These are phyloP conservation scores for Callithrix jacchus DNA, from an alignment of 2,113 vertebrate species.

Conservation along the genomic window DNA sequence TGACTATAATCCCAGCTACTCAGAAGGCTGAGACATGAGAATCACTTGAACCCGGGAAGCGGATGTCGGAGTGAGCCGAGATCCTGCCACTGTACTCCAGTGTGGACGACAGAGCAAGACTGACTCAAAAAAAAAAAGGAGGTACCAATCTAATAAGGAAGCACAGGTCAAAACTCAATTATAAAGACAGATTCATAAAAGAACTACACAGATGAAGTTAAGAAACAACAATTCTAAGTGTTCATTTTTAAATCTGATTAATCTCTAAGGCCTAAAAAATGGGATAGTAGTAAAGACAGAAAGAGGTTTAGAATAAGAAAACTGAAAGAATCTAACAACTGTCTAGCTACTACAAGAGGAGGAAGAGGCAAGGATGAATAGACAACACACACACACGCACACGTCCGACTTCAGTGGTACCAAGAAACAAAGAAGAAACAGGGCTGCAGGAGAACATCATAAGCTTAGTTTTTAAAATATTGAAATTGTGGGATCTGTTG, in stretches of 20 bases:
- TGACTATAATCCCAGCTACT: too few species aligned
- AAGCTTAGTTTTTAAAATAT: background rate
- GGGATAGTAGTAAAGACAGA: background rate
- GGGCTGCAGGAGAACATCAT: background rate
- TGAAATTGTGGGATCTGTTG: background rate
- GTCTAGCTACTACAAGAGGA: background rate
- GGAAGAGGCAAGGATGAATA: background rate
- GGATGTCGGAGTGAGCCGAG: background rate
- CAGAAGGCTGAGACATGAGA: too few species aligned
- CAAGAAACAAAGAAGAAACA: background rate
- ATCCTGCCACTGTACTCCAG: background rate
- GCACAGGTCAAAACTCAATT: background rate
- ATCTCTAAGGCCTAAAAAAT: background rate
- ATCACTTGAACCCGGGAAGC: background rate
- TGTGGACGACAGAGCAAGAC: background rate
- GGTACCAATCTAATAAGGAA: background rate
- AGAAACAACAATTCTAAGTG: background rate
- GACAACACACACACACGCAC: background rate
- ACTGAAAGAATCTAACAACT: background rate
- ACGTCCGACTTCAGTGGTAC: background rate
- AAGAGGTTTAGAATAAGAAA: background rate
- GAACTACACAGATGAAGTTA: background rate
- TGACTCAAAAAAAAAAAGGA: background rate
- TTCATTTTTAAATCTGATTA: constrained; percentile 31
- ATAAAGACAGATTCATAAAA: constrained; percentile 21